Evolutionary conservation across 2,113 vertebrate genomes (phyloP).

Genomic region (Lepisosteus osseus): DNA sequence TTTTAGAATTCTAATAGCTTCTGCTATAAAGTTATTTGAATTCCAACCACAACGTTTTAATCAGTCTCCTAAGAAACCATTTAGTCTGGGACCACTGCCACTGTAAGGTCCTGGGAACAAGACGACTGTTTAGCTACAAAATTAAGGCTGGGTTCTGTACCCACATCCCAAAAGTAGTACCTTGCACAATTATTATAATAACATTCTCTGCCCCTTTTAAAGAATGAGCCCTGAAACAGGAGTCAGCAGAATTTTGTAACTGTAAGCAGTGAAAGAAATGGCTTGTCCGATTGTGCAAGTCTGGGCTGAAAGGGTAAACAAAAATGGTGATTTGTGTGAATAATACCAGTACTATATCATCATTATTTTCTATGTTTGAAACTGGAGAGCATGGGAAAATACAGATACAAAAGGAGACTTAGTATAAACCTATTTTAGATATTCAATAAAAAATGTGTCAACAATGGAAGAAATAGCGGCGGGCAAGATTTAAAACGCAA

Average conservation of each 20-base stretch:
- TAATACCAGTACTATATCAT: too few species aligned
- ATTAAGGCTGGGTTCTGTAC: constrained; percentile 5
- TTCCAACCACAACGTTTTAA: constrained; percentile 48
- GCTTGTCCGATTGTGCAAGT: too few species aligned
- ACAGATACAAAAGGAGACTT: too few species aligned
- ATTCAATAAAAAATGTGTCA: too few species aligned
- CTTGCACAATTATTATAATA: constrained; percentile 10
- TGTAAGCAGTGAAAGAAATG: too few species aligned
- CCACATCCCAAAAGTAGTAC: constrained; percentile 19
- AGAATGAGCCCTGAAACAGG: not conserved
- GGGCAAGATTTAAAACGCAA: too few species aligned
- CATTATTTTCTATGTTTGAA: too few species aligned
- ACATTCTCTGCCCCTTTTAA: constrained; percentile 8
- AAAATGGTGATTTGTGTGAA: too few species aligned
- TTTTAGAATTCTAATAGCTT: constrained; percentile 33
- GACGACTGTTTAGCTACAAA: constrained; percentile 35
- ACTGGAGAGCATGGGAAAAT: too few species aligned
- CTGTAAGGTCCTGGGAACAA: constrained; percentile 57
- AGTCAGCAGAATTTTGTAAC: not conserved
- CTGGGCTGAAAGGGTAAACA: too few species aligned
- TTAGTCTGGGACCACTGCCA: constrained; percentile 61
- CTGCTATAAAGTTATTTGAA: constrained; percentile 61
- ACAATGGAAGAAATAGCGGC: too few species aligned
- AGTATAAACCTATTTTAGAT: too few species aligned
- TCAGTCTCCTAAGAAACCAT: constrained; percentile 64